Evolutionary conservation across 2,113 vertebrate genomes (phyloP).

Genomic region (Neofelis nebulosa): DNA sequence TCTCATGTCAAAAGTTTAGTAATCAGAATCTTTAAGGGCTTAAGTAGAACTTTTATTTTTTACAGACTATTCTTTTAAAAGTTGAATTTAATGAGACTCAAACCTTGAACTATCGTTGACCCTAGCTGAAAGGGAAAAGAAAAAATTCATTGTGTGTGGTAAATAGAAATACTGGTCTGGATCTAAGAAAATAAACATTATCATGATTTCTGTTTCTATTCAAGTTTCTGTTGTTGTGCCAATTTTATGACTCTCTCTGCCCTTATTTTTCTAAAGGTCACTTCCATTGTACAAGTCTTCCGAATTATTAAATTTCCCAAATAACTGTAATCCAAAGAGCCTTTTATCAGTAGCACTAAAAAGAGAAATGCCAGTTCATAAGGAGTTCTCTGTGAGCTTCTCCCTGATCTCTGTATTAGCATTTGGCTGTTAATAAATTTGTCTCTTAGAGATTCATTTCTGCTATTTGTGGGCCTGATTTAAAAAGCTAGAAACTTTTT

Average conservation of each 20-base stretch:
- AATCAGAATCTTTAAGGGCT: slow-evolving; percentile 35
- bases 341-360: neutral
- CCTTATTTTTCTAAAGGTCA: slow-evolving; percentile 25
- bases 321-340: neutral
- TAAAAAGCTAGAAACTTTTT: neutral
- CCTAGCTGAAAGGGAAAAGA: slow-evolving; percentile 13
- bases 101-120: neutral
- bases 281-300: neutral
- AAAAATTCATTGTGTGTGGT: neutral
- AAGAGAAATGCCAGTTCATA: neutral
- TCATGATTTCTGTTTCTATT: neutral
- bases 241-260: neutral
- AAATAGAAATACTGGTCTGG: neutral
- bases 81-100: slow-evolving; percentile 43
- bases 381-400: neutral
- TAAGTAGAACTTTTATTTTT: slow-evolving; percentile 56
- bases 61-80: slow-evolving; percentile 31
- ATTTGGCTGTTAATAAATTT: neutral
- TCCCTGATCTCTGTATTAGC: neutral
- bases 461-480: neutral
- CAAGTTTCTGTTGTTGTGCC: neutral
- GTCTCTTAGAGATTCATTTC: neutral
- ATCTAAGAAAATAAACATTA: slow-evolving; percentile 28
- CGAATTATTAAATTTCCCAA: neutral
- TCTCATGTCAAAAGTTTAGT: slow-evolving; percentile 14